phyloP scores from a whole-genome alignment of 1,140 invertebrate genomes.

The Colletes gigas region DNA sequence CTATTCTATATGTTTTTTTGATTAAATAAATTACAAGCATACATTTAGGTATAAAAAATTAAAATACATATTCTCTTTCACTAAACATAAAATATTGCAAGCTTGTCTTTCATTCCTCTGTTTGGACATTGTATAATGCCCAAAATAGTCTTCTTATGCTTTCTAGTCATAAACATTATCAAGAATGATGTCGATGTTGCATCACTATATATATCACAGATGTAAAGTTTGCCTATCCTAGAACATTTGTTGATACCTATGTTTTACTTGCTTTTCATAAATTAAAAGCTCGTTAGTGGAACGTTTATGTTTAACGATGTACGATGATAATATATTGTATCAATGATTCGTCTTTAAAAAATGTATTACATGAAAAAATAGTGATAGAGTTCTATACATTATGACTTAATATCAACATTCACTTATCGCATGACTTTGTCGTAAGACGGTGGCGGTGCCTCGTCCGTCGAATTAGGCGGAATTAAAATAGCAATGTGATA shows the following conservation, averaged over 20 bases:
- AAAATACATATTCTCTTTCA: constrained; percentile 38
- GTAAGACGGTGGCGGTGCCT: constrained; percentile 85
- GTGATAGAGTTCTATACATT: constrained; percentile 36
- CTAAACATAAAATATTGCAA: constrained; percentile 40
- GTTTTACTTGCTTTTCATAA: neutral
- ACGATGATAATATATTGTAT: neutral
- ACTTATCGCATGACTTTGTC: constrained; percentile 84
- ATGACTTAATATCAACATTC: constrained; percentile 16
- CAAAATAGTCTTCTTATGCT: constrained; percentile 41
- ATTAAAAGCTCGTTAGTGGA: constrained; percentile 14
- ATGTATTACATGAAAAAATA: constrained; percentile 50
- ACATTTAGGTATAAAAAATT: constrained; percentile 50
- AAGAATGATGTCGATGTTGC: constrained; percentile 33
- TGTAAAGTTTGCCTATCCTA: constrained; percentile 60
- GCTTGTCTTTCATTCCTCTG: constrained; percentile 5
- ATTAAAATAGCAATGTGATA: constrained; percentile 86
- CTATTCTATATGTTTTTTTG: constrained; percentile 6
- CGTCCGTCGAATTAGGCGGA: constrained; percentile 78
- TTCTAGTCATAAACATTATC: constrained; percentile 25
- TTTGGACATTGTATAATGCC: constrained; percentile 43
- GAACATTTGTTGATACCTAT: constrained; percentile 26
- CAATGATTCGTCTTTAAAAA: constrained; percentile 13
- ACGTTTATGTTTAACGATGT: constrained; percentile 1
- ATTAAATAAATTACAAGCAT: constrained; percentile 41
- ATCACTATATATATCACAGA: constrained; percentile 65